phyloP scores from a whole-genome alignment of 2,888 invertebrate genomes.

The Camptogramma bilineatum region DNA sequence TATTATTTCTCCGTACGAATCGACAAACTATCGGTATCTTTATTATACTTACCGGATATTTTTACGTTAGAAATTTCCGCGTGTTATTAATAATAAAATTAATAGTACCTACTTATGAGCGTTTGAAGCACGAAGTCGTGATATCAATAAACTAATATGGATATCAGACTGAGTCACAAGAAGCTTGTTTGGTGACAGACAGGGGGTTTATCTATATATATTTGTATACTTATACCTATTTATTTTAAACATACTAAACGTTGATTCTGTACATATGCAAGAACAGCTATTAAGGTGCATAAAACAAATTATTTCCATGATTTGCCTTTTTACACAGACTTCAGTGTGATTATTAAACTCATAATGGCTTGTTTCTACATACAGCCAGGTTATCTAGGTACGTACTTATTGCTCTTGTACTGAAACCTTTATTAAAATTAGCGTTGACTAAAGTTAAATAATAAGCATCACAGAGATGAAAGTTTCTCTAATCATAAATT shows the following conservation, averaged over 20 bases:
- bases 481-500: neutral
- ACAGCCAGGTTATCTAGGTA: no score
- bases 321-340: neutral
- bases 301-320: neutral
- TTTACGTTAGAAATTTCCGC: no score
- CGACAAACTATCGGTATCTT: no score
- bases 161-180: slow-evolving; percentile 11
- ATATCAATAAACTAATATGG: slow-evolving; percentile 11
- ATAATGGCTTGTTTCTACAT: neutral
- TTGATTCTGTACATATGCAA: neutral
- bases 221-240: no score
- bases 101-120: neutral
- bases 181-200: slow-evolving; percentile 9
- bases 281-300: neutral
- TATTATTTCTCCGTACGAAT: no score
- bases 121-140: slow-evolving; percentile 2
- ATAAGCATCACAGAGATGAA: neutral
- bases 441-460: neutral
- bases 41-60: no score
- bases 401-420: neutral
- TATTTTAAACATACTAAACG: no score
- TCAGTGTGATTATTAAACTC: neutral
- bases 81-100: neutral
- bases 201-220: neutral
- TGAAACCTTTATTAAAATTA: neutral